Percentiles rank a stretch among this genome's conserved stretches.
phyloP scores from a whole-genome alignment of 1,140 invertebrate species.

The Neuroterus valhalla region DNA sequence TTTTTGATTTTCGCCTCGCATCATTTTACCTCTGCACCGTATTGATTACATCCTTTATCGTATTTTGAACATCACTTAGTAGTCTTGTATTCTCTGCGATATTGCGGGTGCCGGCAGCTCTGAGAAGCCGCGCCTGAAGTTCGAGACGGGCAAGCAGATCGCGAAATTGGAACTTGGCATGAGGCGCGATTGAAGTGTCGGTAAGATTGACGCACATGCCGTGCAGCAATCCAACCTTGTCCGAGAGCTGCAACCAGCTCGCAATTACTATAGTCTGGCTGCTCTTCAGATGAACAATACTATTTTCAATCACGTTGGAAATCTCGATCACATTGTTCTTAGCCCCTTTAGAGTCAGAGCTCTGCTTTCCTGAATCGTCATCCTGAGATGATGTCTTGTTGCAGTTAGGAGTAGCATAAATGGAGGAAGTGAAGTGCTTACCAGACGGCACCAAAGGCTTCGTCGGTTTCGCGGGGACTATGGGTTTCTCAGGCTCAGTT shows the following conservation, averaged over 20 bases:
- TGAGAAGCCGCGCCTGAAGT: constrained; percentile 83
- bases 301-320: constrained; percentile 81
- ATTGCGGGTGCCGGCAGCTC: constrained; percentile 83
- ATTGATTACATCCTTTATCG: constrained; percentile 87
- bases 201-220: constrained; percentile 84
- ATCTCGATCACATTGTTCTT: constrained; percentile 83
- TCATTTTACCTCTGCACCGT: constrained; percentile 83
- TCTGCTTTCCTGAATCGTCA: constrained; percentile 52
- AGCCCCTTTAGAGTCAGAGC: constrained; percentile 65
- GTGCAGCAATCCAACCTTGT: constrained; percentile 87
- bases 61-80: constrained; percentile 85
- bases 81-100: constrained; percentile 81
- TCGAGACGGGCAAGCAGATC: constrained; percentile 89
- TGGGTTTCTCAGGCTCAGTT: constrained; percentile 80
- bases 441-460: constrained; percentile 70
- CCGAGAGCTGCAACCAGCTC: constrained; percentile 88
- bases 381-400: constrained; percentile 55
- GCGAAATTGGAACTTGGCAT: constrained; percentile 91
- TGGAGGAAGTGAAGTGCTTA: constrained; percentile 74
- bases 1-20: not conserved
- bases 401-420: constrained; percentile 77
- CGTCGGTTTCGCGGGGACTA: constrained; percentile 79
- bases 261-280: constrained; percentile 78
- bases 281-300: constrained; percentile 79
- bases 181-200: constrained; percentile 85